A percentile compares a stretch with the other conserved stretches of the same genome.
phyloP scores from a whole-genome alignment of 2,888 invertebrate genomes.

The Drosophila multiciliata region DNA sequence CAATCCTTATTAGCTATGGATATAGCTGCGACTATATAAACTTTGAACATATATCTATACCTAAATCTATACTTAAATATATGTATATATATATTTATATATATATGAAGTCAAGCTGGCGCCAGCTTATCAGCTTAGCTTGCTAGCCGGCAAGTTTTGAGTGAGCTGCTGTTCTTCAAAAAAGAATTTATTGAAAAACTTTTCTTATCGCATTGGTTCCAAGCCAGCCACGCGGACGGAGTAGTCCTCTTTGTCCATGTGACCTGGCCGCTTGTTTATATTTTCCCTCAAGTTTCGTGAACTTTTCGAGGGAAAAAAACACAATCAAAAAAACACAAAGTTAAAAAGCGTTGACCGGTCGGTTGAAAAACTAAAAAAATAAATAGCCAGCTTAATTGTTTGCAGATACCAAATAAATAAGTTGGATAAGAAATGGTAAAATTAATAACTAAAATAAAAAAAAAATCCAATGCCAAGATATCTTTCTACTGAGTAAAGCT shows the following conservation, averaged over 20 bases:
- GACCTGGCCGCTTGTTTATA: conserved; percentile 57
- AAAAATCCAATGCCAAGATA: conserved; percentile 30
- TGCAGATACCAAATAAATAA: conserved; percentile 77
- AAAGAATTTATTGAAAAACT: conserved; percentile 80
- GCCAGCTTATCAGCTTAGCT: conserved; percentile 72
- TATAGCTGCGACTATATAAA: conserved; percentile 7
- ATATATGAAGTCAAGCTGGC: conserved; percentile 27
- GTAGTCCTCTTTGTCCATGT: conserved; percentile 43
- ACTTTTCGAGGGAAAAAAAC: conserved; percentile 47
- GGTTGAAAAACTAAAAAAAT: conserved; percentile 30
- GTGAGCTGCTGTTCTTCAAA: conserved; percentile 54
- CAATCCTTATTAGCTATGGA: conserved; percentile 66
- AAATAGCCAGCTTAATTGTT: conserved; percentile 72
- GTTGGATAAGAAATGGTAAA: conserved; percentile 49
- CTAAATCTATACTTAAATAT: not conserved
- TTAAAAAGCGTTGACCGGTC: conserved; percentile 35
- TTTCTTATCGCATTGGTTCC: conserved; percentile 76
- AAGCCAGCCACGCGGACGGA: conserved; percentile 38
- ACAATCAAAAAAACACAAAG: conserved; percentile 12
- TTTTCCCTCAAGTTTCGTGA: conserved; percentile 64
- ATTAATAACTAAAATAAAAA: conserved; percentile 24
- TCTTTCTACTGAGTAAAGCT: conserved; percentile 20
- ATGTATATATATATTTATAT: not conserved
- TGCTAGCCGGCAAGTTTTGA: conserved; percentile 64
- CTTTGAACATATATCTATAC: not conserved